Conservation (phyloP, 2,888 invertebrate genomes). For the Cheilosia pagana region DNA sequence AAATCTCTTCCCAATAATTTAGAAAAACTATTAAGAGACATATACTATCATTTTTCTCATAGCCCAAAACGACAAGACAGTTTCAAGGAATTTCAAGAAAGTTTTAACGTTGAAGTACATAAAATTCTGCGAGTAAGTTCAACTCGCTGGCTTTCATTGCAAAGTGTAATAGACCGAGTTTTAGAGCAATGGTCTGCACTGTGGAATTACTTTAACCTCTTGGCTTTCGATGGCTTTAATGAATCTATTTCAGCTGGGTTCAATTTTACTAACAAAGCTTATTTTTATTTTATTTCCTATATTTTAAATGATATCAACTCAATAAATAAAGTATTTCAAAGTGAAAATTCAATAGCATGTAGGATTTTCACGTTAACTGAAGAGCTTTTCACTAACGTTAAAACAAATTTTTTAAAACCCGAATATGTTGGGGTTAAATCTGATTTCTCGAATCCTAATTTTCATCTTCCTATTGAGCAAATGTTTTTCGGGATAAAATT, state of each 20-base stretch:
- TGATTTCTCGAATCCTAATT: no score
- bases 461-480: no score
- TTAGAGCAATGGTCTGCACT: constrained; percentile 48
- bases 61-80: constrained; percentile 77
- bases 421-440: no score
- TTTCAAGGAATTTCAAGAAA: constrained; percentile 77
- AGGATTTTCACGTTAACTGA: not conserved
- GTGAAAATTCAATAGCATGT: constrained; percentile 1
- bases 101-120: constrained; percentile 76
- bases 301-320: constrained; percentile 12
- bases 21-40: constrained; percentile 76
- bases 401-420: no score
- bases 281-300: constrained; percentile 10
- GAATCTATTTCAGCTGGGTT: constrained; percentile 7
- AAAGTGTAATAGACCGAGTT: constrained; percentile 63
- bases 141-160: constrained; percentile 78
- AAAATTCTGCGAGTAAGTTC: constrained; percentile 77
- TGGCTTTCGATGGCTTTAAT: constrained; percentile 23
- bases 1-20: constrained; percentile 75
- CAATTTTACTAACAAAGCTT: not conserved
- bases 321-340: constrained; percentile 29
- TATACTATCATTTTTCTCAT: constrained; percentile 77
- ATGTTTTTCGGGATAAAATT: no score
- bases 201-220: constrained; percentile 29
- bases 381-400: no score